phyloP scores from a whole-genome alignment of 2,113 vertebrate genomes.

The Illadopsis cleaveri region DNA sequence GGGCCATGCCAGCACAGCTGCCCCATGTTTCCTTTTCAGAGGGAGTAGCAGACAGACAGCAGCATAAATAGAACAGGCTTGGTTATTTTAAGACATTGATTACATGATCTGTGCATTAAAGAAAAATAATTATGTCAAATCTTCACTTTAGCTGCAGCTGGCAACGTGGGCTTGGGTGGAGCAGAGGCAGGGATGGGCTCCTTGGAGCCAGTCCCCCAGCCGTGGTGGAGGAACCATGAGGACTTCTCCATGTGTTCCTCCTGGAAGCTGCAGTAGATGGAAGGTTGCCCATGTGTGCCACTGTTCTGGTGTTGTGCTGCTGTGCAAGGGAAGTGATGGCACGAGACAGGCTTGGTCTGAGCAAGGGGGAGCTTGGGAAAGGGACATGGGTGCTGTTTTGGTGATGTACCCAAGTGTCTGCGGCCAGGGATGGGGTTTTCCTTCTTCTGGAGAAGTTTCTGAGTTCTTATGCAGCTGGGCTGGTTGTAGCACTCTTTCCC shows the following conservation, averaged over 20 bases:
- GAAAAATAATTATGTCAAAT: not conserved
- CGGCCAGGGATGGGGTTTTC: not conserved
- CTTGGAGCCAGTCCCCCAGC: not conserved
- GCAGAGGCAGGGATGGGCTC: not conserved
- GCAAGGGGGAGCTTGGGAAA: not conserved
- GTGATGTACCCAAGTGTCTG: fast-evolving
- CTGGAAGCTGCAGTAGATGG: not conserved
- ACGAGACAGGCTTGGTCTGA: fast-evolving
- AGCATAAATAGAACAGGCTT: conserved; percentile 44
- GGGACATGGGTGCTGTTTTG: fast-evolving
- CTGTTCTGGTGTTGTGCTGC: not conserved
- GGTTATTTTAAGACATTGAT: conserved; percentile 40
- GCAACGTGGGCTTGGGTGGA: not conserved
- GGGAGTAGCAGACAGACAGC: not conserved
- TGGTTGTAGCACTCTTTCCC: no score
- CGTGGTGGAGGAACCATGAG: not conserved
- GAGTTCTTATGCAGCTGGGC: not conserved
- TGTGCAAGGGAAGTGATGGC: fast-evolving
- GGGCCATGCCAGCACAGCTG: not conserved
- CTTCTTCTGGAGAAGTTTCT: not conserved
- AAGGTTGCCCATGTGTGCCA: fast-evolving
- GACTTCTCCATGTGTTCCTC: not conserved
- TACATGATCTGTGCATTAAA: not conserved
- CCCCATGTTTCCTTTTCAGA: not conserved
- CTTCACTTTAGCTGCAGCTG: not conserved